These are phyloP conservation scores for Labeo calbasu DNA, from an alignment of 2,797 vertebrate species.

Conservation along the genomic window DNA sequence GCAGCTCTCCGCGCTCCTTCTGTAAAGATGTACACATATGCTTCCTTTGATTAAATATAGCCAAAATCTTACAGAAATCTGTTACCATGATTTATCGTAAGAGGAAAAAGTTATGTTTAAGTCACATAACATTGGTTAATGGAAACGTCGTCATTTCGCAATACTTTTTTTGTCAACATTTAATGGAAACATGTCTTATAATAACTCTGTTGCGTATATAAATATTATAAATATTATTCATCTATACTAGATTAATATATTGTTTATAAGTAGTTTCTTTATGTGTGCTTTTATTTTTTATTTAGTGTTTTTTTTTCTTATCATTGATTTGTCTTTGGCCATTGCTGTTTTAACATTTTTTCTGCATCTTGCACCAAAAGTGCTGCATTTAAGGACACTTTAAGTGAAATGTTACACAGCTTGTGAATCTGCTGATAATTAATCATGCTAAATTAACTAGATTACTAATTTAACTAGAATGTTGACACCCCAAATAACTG, in stretches of 20 bases:
- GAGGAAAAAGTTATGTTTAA: no score
- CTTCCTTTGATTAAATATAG: no score
- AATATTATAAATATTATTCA: no score
- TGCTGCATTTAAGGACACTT: neutral
- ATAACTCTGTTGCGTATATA: no score
- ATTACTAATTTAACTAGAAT: neutral
- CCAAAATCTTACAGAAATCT: no score
- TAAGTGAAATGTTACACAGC: neutral
- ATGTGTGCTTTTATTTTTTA: neutral
- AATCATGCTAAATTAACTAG: neutral
- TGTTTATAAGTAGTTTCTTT: neutral
- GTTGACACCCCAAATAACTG: neutral
- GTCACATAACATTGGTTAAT: no score
- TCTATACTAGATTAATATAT: neutral
- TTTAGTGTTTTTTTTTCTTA: neutral
- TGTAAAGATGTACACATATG: no score
- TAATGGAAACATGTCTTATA: no score
- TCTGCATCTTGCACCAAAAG: neutral
- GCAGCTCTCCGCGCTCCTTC: no score
- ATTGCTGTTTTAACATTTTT: neutral
- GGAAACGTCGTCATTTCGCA: no score
- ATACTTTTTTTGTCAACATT: no score
- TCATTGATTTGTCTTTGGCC: neutral
- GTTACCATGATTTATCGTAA: no score
- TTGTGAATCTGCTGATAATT: neutral